A percentile compares a stretch with the other conserved stretches of the same genome.
Conservation (phyloP, 1,140 invertebrate species). For the Eriosoma lanigerum region DNA sequence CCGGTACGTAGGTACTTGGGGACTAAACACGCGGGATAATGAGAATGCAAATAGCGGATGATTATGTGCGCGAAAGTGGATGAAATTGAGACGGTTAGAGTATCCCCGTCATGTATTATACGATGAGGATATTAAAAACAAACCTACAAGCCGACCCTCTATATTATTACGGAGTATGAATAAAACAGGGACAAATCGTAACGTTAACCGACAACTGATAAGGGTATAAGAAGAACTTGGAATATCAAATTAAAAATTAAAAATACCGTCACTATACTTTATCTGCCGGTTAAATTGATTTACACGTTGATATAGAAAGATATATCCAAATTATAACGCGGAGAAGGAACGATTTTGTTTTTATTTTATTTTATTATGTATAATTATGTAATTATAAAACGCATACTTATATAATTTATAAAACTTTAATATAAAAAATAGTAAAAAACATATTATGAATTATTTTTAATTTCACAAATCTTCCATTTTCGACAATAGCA, state of each 20-base stretch:
- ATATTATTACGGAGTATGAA: not conserved
- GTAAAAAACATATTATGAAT: too few species aligned
- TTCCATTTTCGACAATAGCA: too few species aligned
- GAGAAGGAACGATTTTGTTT: not conserved
- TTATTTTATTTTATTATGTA: too few species aligned
- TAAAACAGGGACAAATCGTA: constrained; percentile 4
- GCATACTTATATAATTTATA: too few species aligned
- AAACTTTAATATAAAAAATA: too few species aligned
- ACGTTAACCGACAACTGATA: constrained; percentile 32
- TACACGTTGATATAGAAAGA: not conserved
- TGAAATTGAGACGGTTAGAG: constrained; percentile 12
- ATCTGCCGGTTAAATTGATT: not conserved
- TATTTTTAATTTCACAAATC: too few species aligned
- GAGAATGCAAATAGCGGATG: constrained; percentile 27
- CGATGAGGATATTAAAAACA: constrained; percentile 21
- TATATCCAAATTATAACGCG: not conserved
- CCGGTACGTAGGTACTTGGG: not conserved
- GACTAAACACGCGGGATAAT: constrained; percentile 11
- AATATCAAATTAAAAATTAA: constrained; percentile 8
- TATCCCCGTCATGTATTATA: not conserved
- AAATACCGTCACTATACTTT: too few species aligned
- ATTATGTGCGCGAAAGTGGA: constrained; percentile 1
- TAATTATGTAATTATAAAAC: too few species aligned
- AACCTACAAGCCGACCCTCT: not conserved
- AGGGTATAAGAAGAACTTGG: constrained; percentile 23